Evolutionary conservation across 2,113 vertebrate genomes (phyloP).

Genomic region (Marmota monax): DNA sequence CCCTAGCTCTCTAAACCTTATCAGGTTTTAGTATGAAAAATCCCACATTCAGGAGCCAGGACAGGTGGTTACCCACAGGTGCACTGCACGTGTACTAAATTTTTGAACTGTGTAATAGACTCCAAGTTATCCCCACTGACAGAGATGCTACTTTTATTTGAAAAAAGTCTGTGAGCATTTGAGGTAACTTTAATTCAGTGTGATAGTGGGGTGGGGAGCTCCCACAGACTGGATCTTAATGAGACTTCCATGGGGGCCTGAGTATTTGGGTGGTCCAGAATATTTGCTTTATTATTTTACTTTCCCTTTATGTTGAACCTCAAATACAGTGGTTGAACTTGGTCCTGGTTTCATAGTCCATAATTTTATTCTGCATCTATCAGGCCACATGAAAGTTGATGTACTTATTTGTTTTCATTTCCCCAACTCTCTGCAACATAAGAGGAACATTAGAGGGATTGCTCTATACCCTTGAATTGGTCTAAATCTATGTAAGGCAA

Average conservation of each 20-base stretch:
- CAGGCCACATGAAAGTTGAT: neutral
- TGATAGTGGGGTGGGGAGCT: neutral
- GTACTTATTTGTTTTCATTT: neutral
- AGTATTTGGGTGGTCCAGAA: neutral
- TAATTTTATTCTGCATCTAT: constrained; percentile 10
- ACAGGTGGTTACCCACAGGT: neutral
- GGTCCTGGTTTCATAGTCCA: neutral
- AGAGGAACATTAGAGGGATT: neutral
- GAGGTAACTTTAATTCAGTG: constrained; percentile 3
- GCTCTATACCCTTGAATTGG: neutral
- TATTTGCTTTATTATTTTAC: neutral
- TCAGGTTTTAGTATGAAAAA: neutral
- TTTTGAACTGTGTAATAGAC: neutral
- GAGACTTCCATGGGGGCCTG: neutral
- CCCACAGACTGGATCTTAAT: neutral
- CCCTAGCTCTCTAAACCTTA: neutral
- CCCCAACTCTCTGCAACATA: neutral
- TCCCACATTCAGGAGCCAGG: neutral
- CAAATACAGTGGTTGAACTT: neutral
- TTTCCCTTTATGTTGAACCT: constrained; percentile 32
- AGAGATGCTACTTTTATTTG: neutral
- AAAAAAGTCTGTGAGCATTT: neutral
- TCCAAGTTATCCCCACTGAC: neutral
- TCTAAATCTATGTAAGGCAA: constrained; percentile 24
- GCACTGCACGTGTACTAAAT: neutral